Evolutionary conservation across 2,113 vertebrate species (phyloP).

Genomic region (Haliaeetus leucogaster): DNA sequence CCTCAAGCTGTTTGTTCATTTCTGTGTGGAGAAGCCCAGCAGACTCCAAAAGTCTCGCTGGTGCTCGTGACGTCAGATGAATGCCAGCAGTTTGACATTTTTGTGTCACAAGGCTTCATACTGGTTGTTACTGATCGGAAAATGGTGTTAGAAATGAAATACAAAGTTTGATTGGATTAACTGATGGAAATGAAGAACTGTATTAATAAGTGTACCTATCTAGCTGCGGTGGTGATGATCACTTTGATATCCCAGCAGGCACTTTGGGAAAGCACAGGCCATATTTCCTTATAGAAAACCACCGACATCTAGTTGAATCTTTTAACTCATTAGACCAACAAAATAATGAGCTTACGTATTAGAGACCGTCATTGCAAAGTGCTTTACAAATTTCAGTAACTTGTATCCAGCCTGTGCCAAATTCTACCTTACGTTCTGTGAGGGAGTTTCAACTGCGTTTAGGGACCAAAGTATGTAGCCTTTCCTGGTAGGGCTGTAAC

Average conservation of each 20-base stretch:
- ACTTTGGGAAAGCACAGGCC: background rate
- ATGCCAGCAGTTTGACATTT: background rate
- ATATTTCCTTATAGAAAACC: background rate
- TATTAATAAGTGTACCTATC: background rate
- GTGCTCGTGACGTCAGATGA: background rate
- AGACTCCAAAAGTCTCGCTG: background rate
- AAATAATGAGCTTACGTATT: background rate
- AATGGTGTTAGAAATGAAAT: background rate
- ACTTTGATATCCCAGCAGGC: background rate
- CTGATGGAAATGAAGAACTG: background rate
- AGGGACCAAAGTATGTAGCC: fast-evolving
- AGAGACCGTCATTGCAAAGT: background rate
- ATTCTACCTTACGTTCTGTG: background rate
- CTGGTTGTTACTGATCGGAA: background rate
- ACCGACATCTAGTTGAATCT: background rate
- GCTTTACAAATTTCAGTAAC: background rate
- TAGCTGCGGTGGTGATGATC: background rate
- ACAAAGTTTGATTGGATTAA: background rate
- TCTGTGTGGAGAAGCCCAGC: background rate
- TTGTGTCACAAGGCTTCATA: background rate
- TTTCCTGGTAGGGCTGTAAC: background rate
- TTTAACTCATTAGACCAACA: background rate
- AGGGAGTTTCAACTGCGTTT: background rate
- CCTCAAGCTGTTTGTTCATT: background rate
- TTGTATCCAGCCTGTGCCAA: background rate